phyloP scores from a whole-genome alignment of 1,140 invertebrate genomes.

The Ceratina calcarata region DNA sequence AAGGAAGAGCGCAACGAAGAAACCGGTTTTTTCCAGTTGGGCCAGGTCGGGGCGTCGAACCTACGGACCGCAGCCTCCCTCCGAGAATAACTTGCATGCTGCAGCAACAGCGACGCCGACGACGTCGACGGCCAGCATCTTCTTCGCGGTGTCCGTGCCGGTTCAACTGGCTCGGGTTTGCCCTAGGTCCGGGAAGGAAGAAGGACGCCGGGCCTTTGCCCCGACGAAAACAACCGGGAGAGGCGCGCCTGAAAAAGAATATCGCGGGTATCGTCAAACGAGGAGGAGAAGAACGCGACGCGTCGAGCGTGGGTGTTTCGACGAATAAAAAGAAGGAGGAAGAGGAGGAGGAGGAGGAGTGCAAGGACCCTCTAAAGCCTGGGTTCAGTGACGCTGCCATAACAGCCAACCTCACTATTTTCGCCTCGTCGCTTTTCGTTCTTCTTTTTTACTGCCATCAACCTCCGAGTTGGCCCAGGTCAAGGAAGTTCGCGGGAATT shows the following conservation, averaged over 20 bases:
- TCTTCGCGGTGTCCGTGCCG: conserved; percentile 33
- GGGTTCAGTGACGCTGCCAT: conserved; percentile 33
- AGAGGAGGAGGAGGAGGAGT: conserved; percentile 29
- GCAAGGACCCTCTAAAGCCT: conserved; percentile 57
- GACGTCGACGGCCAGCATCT: conserved; percentile 35
- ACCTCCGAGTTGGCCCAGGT: not conserved
- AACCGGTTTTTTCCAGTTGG: conserved; percentile 82
- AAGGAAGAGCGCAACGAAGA: conserved; percentile 77
- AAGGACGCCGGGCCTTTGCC: conserved; percentile 58
- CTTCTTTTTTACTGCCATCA: not conserved
- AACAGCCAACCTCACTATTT: not conserved
- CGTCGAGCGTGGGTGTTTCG: conserved; percentile 24
- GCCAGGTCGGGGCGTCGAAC: conserved; percentile 81
- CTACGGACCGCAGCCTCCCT: conserved; percentile 79
- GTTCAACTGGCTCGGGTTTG: conserved; percentile 70
- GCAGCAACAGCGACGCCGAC: conserved; percentile 42
- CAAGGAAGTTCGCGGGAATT: not conserved
- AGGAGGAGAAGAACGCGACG: not conserved
- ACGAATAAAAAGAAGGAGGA: conserved; percentile 6
- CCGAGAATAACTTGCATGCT: conserved; percentile 81
- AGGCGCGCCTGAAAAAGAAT: conserved; percentile 56
- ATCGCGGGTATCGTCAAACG: conserved; percentile 17
- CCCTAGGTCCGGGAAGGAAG: conserved; percentile 77
- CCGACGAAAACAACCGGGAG: conserved; percentile 32
- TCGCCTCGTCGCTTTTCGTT: not conserved